phyloP scores from a whole-genome alignment of 2,888 invertebrate genomes.

The Dasypogon diadema region DNA sequence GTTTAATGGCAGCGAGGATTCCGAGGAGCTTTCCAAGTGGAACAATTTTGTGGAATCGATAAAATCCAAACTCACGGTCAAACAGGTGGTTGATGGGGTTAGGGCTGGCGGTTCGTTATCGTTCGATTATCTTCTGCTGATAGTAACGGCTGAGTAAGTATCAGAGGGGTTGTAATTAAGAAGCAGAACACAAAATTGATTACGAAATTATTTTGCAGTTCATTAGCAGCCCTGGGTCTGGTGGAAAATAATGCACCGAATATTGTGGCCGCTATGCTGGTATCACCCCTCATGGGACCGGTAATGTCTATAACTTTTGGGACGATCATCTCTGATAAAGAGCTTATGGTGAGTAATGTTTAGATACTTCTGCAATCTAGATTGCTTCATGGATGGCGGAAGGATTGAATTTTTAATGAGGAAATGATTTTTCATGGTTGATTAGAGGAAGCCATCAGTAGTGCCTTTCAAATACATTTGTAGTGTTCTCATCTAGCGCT shows the following conservation, averaged over 20 bases:
- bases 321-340: slow-evolving; percentile 80
- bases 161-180: slow-evolving; percentile 14
- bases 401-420: background rate
- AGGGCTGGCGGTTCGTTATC: slow-evolving; percentile 80
- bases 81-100: slow-evolving; percentile 86
- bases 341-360: slow-evolving; percentile 71
- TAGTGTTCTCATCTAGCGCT: background rate
- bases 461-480: background rate
- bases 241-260: slow-evolving; percentile 87
- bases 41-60: slow-evolving; percentile 81
- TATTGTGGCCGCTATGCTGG: slow-evolving; percentile 82
- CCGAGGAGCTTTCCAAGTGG: slow-evolving; percentile 76
- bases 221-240: slow-evolving; percentile 84
- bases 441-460: background rate
- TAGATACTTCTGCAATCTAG: background rate
- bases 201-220: slow-evolving; percentile 69
- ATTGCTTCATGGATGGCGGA: background rate
- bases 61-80: slow-evolving; percentile 82
- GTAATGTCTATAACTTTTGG: slow-evolving; percentile 91
- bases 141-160: slow-evolving; percentile 85
- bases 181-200: slow-evolving; percentile 8
- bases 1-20: slow-evolving; percentile 59
- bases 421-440: slow-evolving; percentile 11
- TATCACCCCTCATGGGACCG: slow-evolving; percentile 84
- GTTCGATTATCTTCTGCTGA: slow-evolving; percentile 84